phyloP scores from a whole-genome alignment of 2,113 vertebrate species.

The Tichodroma muraria region DNA sequence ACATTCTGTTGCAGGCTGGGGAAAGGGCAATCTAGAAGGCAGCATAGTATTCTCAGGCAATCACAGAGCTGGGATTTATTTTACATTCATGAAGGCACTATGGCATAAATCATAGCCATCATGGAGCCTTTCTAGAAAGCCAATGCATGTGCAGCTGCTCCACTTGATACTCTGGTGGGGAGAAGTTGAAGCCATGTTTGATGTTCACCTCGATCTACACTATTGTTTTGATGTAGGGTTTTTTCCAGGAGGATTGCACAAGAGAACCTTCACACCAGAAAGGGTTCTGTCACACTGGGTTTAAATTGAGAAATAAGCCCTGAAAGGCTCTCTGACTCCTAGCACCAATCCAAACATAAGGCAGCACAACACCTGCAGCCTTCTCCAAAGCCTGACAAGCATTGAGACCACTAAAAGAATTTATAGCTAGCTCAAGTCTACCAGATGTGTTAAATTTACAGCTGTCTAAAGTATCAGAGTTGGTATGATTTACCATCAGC shows the following conservation, averaged over 20 bases:
- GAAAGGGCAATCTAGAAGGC: background rate
- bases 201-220: background rate
- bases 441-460: conserved; percentile 22
- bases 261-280: background rate
- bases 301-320: background rate
- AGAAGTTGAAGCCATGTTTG: background rate
- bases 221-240: background rate
- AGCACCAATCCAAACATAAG: background rate
- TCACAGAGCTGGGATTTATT: background rate
- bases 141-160: rapidly evolving
- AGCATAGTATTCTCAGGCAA: background rate
- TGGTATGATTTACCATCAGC: background rate
- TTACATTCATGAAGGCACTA: background rate
- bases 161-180: background rate
- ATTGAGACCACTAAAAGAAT: background rate
- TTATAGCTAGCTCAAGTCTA: background rate
- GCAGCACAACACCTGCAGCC: background rate
- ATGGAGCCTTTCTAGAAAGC: background rate
- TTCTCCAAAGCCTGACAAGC: background rate
- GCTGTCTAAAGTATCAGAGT: background rate
- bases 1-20: background rate
- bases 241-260: background rate
- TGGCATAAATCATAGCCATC: too few relatives aligned
- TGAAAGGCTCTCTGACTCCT: background rate
- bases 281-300: background rate